A percentile compares a stretch with the other conserved stretches of the same genome.
Conservation (phyloP, 2,113 vertebrate genomes). For the Mormoops blainvillei region DNA sequence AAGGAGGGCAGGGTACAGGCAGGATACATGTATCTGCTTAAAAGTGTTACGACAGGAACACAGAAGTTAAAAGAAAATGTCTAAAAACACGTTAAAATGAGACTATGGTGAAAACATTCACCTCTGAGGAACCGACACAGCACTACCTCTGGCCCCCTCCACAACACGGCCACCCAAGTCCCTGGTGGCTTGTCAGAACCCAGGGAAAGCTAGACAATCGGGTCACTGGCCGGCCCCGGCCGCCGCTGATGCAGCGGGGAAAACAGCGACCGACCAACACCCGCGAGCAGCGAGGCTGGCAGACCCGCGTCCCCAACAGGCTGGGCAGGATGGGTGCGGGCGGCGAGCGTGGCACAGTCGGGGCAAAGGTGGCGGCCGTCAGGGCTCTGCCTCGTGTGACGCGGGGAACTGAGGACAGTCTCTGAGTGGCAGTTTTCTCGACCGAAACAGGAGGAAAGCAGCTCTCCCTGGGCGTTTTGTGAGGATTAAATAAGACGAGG, state of each 20-base stretch:
- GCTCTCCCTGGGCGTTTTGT: fast-evolving
- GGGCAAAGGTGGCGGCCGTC: neutral
- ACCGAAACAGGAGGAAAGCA: neutral
- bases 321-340: too few relatives aligned
- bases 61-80: neutral
- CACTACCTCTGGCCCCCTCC: too few relatives aligned
- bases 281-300: neutral
- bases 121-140: fast-evolving
- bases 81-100: neutral
- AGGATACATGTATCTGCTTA: neutral
- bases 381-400: neutral
- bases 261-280: neutral
- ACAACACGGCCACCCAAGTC: neutral
- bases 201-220: neutral
- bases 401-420: neutral
- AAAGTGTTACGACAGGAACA: too few relatives aligned
- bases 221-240: too few relatives aligned
- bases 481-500: neutral
- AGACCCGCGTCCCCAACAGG: too few relatives aligned
- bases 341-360: neutral
- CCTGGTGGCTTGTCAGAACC: neutral
- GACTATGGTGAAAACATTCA: neutral
- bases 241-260: neutral
- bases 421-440: neutral
- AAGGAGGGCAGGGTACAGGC: neutral